Conservation (phyloP, 2,888 invertebrate species). For the Criorhina ranunculi region DNA sequence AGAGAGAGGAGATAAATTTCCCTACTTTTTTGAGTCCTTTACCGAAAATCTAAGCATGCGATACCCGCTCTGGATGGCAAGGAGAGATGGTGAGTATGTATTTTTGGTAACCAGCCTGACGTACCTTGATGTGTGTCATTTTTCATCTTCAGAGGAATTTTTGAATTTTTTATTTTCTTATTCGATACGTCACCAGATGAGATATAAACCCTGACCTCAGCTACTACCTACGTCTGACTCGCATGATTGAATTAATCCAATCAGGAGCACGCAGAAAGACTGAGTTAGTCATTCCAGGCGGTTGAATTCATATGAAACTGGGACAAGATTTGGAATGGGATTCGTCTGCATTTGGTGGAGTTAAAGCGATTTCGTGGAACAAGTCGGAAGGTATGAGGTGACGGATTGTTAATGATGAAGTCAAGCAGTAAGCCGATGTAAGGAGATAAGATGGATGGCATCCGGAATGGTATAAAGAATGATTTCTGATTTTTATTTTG, state of each 20-base stretch:
- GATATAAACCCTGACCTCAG: conserved; percentile 17
- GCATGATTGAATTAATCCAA: conserved; percentile 35
- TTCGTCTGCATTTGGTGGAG: no score
- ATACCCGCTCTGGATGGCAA: neutral
- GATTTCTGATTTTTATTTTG: no score
- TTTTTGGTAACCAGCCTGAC: conserved; percentile 9
- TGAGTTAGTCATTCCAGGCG: conserved; percentile 13
- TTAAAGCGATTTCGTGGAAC: no score
- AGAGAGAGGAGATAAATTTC: conserved; percentile 39
- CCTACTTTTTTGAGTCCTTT: conserved; percentile 7
- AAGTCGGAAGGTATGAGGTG: no score
- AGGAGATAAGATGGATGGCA: no score
- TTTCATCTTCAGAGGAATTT: conserved; percentile 11
- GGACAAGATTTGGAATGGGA: neutral
- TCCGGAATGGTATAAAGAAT: no score
- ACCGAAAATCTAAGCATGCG: neutral
- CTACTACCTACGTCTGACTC: conserved; percentile 21
- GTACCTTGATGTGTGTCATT: conserved; percentile 6
- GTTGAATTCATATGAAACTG: conserved; percentile 21
- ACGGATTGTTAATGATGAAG: no score
- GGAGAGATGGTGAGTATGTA: neutral
- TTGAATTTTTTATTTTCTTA: conserved; percentile 9
- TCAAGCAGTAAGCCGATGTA: no score
- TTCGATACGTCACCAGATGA: conserved; percentile 18
- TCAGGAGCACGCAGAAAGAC: conserved; percentile 5